Base-by-base conservation (phyloP, 2,888 invertebrate genomes). In the Idaea aversata region DNA sequence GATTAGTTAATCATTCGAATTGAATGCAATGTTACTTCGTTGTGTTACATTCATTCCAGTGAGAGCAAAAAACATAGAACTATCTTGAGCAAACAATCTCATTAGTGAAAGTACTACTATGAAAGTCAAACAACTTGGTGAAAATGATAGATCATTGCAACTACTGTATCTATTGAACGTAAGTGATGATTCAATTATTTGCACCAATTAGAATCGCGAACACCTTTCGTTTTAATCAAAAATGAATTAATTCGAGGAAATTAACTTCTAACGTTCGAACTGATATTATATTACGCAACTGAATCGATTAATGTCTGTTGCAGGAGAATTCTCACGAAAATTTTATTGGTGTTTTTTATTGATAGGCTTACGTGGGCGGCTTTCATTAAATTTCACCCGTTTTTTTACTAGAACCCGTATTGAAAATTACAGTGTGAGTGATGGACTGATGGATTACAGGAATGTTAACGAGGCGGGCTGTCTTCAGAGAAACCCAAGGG, bases 51-150 rank as follows among this genome's bases (percentile, higher is more conserved):
- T 47, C 47, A 10, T 47, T 47, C 47, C 2, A 47, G 47, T 47
- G 47, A 5, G 47, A 47, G 47, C 47, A 47, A 47, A 47, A 47
- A 47, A 47, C 65, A 70, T 47, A 47, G 10, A 47, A 47, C 47
- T 47, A 73, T 72, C 74, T 72, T 74, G 75, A 76, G 67, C 77
- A 82, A 84, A 82, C 77, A 82, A 77, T 78, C 77, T 79, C 73
- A 79, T 75, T 76, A 75, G 76, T 77, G 85, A 86, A 86, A 86
- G 86, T 83, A 85, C 83, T 79, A 77, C 79, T 77, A 78, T 73
- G 78, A 84, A 83, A 78, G 81, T 80, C 76, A 76, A 76, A 75
- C 72, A 71, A 68, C 72, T 70, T 69, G 73, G 66, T 77, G 82
- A 83, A 82, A 85, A 84, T 84, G 80, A 86, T 84, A 77, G 81